Evolutionary conservation across 2,113 vertebrate species (phyloP), one percentile per base, ranked within the genome.

Genomic region (Oryzias javanicus): DNA sequence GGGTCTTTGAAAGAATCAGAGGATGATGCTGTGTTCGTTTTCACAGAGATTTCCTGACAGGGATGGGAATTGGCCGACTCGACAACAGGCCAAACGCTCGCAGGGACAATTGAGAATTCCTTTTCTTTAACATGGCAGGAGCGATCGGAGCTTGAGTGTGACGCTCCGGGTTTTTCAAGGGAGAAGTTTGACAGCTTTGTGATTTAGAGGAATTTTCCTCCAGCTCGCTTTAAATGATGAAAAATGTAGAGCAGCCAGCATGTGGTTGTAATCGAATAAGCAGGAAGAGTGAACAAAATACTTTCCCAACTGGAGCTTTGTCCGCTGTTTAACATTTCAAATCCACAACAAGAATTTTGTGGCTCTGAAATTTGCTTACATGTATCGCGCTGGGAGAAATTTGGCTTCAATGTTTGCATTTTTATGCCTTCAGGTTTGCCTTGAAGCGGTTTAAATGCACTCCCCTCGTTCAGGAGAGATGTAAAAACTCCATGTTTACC

Each of bases 181-280:
- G 56, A 41, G 71, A 55, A 14, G 48, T 44, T 41, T 17, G 45
- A 81, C 55, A 55, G 68, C 45, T 53, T 65, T 78, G 64, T 61
- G 67, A 79, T 71, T 57, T 65, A 74, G 56, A 71, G 67, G 22
- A 78, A 72, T 78, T 81, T 83, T 80, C 76, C 76, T 58, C 67
- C 66, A 35, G 41, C 61, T 74, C 56, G 13, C 70, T 76, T 83
- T 54, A 67, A 71, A 75, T 60, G 58, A 76, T 70, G 75, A 72
- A 59, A 67, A 74, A 74, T 50, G 67, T 63, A 6, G 51, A 76
- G 52, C 44, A 52, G 66, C 58, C 70, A 73, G 48, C 52, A 4
- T 80, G 74, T 60, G 78, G 82, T 80, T 79, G 40, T 70, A 67
- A 85, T 81, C 44, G 76, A 76, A 74, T 61, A 47, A 74, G 65